Conservation (phyloP, 2,113 vertebrate genomes). For the Bos indicus region DNA sequence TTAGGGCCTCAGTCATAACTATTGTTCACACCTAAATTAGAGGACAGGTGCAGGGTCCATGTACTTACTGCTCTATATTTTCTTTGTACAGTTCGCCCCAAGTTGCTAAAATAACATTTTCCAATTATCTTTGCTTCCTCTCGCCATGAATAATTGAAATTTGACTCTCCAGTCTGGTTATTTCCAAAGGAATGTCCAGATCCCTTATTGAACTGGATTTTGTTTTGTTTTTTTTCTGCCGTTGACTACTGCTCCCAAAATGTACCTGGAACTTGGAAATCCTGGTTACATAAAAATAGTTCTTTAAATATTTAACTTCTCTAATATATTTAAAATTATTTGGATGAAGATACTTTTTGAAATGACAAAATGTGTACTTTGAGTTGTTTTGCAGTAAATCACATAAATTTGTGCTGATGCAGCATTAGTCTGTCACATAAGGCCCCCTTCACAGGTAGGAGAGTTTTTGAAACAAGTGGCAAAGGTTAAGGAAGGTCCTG, state of each 20-base stretch:
- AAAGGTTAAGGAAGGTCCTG: background rate
- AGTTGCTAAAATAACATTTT: constrained; percentile 10
- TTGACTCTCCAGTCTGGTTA: background rate
- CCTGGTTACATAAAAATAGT: background rate
- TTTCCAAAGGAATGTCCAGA: background rate
- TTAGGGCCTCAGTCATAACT: background rate
- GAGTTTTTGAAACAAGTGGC: constrained; percentile 3
- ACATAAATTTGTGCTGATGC: constrained; percentile 5
- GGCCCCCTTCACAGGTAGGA: background rate
- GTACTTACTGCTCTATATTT: background rate
- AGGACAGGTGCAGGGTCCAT: background rate
- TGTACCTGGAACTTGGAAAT: background rate
- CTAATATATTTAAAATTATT: constrained; percentile 25
- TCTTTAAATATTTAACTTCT: constrained; percentile 36
- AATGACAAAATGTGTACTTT: constrained; percentile 25
- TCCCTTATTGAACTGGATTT: constrained; percentile 4
- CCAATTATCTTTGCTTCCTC: background rate
- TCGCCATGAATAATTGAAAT: constrained; percentile 41
- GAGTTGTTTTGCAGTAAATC: constrained; percentile 14
- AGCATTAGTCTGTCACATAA: background rate
- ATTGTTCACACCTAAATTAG: background rate
- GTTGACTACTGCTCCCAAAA: background rate
- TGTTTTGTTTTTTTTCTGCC: background rate
- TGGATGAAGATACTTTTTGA: constrained; percentile 9
- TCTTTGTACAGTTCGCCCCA: background rate